These are phyloP conservation scores for Otolemur garnettii DNA, from an alignment of 2,113 vertebrate species.

Conservation along the genomic window DNA sequence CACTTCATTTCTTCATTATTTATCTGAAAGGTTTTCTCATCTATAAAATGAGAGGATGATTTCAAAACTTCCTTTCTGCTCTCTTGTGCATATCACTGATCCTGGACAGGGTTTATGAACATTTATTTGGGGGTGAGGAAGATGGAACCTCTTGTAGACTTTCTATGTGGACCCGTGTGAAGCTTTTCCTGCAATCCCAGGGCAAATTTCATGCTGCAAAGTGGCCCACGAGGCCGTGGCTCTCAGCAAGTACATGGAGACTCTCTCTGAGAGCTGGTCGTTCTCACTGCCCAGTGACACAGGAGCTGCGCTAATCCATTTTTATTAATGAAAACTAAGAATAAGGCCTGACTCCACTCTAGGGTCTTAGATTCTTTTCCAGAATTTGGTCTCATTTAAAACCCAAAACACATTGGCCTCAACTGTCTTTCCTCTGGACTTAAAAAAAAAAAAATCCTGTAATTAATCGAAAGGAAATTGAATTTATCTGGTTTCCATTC, in stretches of 20 bases:
- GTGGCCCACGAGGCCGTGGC: not conserved
- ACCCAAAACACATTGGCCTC: constrained; percentile 69
- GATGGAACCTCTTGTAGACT: not conserved
- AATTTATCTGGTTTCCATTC: constrained; percentile 83
- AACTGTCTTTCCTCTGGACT: constrained; percentile 65
- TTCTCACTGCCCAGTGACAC: not conserved
- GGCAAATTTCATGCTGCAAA: not conserved
- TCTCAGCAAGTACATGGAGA: not conserved
- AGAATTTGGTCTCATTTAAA: constrained; percentile 74
- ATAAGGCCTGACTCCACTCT: constrained; percentile 26
- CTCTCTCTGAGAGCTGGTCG: constrained; percentile 40
- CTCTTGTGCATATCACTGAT: not conserved
- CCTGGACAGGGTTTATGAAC: not conserved
- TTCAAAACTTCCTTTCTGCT: constrained; percentile 20
- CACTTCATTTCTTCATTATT: not conserved
- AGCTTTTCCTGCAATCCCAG: not conserved
- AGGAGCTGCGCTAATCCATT: constrained; percentile 27
- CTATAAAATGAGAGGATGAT: not conserved
- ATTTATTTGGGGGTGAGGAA: not conserved
- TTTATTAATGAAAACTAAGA: constrained; percentile 48
- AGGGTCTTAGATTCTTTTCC: constrained; percentile 56
- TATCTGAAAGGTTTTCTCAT: not conserved
- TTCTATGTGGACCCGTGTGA: not conserved
- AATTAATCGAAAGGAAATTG: constrained; percentile 81
- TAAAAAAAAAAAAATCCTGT: constrained; percentile 58